Conservation (phyloP, 2,797 vertebrate genomes). For the Enoplosus armatus region DNA sequence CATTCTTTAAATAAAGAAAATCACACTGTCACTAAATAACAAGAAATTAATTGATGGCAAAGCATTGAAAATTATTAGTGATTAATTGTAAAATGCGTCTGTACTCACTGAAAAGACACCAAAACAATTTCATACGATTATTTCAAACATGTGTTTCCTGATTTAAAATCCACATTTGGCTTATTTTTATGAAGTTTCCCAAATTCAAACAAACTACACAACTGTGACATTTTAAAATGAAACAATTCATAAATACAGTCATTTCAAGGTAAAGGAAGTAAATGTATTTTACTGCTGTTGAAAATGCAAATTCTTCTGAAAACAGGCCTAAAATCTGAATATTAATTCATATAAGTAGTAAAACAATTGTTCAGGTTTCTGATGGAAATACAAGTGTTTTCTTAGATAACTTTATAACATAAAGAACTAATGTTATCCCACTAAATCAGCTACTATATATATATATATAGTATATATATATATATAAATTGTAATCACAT, state of each 20-base stretch:
- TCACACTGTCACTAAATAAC: not conserved
- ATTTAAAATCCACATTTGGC: conserved; percentile 8
- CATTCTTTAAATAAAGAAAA: conserved; percentile 12
- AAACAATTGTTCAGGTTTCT: conserved; percentile 3
- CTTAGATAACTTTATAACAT: not conserved
- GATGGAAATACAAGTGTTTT: conserved; percentile 10
- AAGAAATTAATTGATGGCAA: not conserved
- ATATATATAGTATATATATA: too few species aligned
- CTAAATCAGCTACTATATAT: not conserved
- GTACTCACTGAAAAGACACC: not conserved
- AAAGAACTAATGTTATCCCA: not conserved
- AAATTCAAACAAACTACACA: conserved; percentile 6
- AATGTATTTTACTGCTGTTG: conserved; percentile 13
- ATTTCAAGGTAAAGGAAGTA: not conserved
- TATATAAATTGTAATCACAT: not conserved
- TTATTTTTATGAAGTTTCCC: not conserved
- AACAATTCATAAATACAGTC: not conserved
- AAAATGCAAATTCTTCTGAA: conserved; percentile 12
- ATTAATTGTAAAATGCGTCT: not conserved
- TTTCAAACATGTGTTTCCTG: not conserved
- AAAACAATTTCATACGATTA: conserved; percentile 24
- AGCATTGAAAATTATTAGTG: not conserved
- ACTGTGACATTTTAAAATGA: conserved; percentile 2
- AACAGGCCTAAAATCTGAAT: conserved; percentile 20
- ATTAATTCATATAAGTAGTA: not conserved